phyloP scores from a whole-genome alignment of 2,888 invertebrate species.

The Onthophagus sagittarius region DNA sequence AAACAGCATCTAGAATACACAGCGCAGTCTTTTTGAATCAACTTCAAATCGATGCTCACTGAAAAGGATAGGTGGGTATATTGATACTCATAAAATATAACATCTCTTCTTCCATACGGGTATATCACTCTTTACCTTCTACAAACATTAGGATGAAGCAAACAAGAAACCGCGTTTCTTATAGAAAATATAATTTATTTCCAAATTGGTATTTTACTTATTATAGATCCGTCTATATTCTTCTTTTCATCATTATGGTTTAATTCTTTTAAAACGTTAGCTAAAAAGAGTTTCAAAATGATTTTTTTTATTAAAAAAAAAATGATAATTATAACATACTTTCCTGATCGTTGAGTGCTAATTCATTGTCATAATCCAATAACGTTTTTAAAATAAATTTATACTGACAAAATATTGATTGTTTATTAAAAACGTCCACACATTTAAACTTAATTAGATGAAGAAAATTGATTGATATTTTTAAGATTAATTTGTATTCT shows the following conservation, averaged over 20 bases:
- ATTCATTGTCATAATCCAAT: constrained; percentile 19
- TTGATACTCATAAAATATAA: too few species aligned
- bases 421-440: constrained; percentile 36
- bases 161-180: too few species aligned
- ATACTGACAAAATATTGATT: constrained; percentile 35
- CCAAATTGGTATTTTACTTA: constrained; percentile 22
- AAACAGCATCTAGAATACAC: too few species aligned
- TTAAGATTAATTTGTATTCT: constrained; percentile 18
- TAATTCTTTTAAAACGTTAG: constrained; percentile 27
- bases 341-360: constrained; percentile 18
- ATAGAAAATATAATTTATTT: constrained; percentile 3
- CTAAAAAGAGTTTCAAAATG: constrained; percentile 21
- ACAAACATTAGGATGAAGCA: too few species aligned
- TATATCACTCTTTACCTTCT: too few species aligned
- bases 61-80: too few species aligned
- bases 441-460: constrained; percentile 34
- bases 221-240: not conserved
- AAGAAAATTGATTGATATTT: constrained; percentile 24
- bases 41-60: too few species aligned
- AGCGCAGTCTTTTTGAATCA: too few species aligned
- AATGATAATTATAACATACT: constrained; percentile 19
- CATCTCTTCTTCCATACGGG: too few species aligned
- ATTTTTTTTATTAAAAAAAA: not conserved
- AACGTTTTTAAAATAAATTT: constrained; percentile 35
- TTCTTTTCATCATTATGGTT: constrained; percentile 32